phyloP scores from a whole-genome alignment of 2,113 vertebrate genomes.

The Chunga burmeisteri region DNA sequence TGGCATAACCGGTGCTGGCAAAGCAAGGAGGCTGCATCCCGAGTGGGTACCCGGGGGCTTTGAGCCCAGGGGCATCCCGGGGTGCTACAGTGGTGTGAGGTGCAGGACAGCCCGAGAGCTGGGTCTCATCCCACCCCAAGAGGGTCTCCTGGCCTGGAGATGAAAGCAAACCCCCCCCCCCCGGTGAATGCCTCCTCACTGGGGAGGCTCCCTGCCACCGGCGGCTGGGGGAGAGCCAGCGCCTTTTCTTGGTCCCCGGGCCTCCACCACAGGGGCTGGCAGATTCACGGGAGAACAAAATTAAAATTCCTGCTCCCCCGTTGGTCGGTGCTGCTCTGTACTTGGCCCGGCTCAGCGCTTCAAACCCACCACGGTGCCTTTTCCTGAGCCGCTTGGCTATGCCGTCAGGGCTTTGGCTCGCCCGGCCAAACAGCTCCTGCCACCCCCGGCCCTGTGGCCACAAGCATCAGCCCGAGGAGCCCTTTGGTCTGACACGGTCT shows the following conservation, averaged over 20 bases:
- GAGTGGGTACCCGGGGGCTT: not conserved
- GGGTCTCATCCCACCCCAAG: not conserved
- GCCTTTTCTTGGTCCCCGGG: slow-evolving; percentile 13
- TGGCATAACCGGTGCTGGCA: not conserved
- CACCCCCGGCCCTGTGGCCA: not conserved
- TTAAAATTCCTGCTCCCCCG: not conserved
- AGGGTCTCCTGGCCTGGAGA: not conserved
- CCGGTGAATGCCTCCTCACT: not conserved
- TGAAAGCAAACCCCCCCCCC: not conserved
- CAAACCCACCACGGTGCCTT: not conserved
- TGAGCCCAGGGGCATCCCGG: fast-evolving
- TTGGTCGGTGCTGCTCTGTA: not conserved
- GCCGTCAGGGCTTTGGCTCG: not conserved
- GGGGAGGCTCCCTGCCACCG: not conserved
- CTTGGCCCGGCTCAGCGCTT: not conserved
- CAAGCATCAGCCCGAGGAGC: fast-evolving
- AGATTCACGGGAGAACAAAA: not conserved
- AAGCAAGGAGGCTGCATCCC: not conserved
- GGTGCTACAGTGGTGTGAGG: not conserved
- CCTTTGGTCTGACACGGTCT: not conserved
- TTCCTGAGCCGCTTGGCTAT: not conserved
- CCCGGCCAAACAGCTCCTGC: not conserved
- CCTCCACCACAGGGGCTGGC: not conserved
- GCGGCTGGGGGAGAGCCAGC: not conserved
- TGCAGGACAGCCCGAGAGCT: fast-evolving